Evolutionary conservation across 2,113 vertebrate genomes (phyloP), one percentile per base, ranked within the genome.

Genomic region (Passer montanus): DNA sequence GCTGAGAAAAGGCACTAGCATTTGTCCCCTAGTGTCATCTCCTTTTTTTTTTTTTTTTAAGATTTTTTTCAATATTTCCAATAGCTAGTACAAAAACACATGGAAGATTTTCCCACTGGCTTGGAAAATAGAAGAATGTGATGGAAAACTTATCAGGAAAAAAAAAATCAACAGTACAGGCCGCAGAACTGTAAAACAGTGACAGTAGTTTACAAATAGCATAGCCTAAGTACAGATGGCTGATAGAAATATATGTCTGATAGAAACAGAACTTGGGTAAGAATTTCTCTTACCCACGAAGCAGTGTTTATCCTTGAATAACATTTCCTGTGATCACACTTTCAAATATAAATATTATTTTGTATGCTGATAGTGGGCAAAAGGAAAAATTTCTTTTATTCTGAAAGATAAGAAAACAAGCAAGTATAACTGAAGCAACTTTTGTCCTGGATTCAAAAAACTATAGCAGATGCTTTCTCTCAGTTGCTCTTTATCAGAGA

Each of bases 281-380:
- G 35, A 81, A 69, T 50, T 90, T 87, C 30, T 95, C 37, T 84
- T 77, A 89, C 35, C 26, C 91, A 74, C 0, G 0, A 74, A 94
- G 44, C 11, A 55, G 23, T 84, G 72, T 77, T 91, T 80, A 90
- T 89, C 31, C 76, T 67, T 81, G 39, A 93, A 39, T 52, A 93
- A 84, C 33, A 87, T 78, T 96, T 94, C 85, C 82, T 88, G 79
- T 63, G 64, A 94, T 93, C 82, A 70, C 73, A 92, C 72, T 90
- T 92, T 55, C 31, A 93, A 88, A 10, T 63, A 80, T 90, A 96
- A 97, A 94, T 85, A 95, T 95, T 96, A 70, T 93, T 95, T 90
- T 78, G 27, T 63, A 59, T 81, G 47, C 44, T 83, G 79, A 88
- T 60, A 80, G 23, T 47, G 55, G 55, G 31, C 15, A 92, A 89